A percentile compares a stretch with the other conserved stretches of the same genome.
Evolutionary conservation across 2,797 vertebrate species (phyloP).

Genomic region (Megaceryle alcyon): DNA sequence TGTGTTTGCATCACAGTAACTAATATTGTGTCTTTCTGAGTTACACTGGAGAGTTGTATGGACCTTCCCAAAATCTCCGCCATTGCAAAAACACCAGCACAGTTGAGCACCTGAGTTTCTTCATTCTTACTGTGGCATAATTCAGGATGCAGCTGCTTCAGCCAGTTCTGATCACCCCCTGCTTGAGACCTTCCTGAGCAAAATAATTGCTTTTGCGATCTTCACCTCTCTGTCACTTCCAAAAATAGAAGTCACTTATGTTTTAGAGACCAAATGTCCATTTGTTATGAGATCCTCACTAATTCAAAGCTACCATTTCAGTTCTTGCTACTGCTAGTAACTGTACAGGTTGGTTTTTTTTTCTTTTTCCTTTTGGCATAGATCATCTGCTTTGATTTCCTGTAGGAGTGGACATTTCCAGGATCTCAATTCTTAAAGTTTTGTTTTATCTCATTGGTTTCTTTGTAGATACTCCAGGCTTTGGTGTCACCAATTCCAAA

Average conservation of each 20-base stretch:
- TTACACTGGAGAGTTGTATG: not conserved
- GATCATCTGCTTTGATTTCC: not conserved
- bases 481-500: not conserved
- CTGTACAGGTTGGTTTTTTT: not conserved
- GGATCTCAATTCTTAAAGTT: not conserved
- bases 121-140: not conserved
- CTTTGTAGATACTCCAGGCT: not conserved
- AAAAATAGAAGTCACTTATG: not conserved
- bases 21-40: not conserved
- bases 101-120: not conserved
- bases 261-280: not conserved
- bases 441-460: not conserved
- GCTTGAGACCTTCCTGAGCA: not conserved
- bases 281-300: not conserved
- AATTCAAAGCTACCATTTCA: not conserved
- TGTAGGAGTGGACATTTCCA: not conserved
- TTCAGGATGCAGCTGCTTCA: not conserved
- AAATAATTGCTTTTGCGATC: not conserved
- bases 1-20: not conserved
- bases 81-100: not conserved
- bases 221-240: not conserved
- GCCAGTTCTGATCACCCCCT: fast-evolving
- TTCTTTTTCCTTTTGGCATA: not conserved
- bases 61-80: not conserved
- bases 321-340: not conserved